Evolutionary conservation across 2,888 invertebrate genomes (phyloP).

Genomic region (Alloscopus bannaensis): DNA sequence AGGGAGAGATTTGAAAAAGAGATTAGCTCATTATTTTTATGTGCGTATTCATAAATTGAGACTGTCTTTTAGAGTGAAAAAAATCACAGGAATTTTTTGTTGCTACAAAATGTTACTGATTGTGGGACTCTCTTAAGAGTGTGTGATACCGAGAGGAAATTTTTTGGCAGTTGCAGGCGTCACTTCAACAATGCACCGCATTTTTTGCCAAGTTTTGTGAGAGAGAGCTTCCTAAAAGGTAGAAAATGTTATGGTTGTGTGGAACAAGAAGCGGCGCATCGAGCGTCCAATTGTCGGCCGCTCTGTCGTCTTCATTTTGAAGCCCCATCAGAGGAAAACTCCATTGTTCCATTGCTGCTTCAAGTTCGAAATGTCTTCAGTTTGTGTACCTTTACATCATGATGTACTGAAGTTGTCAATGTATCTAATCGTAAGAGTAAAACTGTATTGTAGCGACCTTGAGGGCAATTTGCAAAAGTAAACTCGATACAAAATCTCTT

Average conservation of each 20-base stretch:
- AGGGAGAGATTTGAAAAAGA: constrained; percentile 37
- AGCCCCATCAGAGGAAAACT: background rate
- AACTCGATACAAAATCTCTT: constrained; percentile 28
- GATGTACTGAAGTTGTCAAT: too few relatives aligned
- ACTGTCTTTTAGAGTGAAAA: background rate
- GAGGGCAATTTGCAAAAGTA: constrained; percentile 56
- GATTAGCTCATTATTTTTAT: constrained; percentile 31
- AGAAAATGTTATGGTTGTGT: constrained; percentile 27
- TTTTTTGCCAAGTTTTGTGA: constrained; percentile 1
- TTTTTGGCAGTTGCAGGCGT: background rate
- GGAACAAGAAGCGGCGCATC: background rate
- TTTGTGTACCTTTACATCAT: too few relatives aligned
- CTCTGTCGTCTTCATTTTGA: constrained; percentile 9
- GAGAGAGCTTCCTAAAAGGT: constrained; percentile 41
- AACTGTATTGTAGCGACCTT: constrained; percentile 32
- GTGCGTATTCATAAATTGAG: too few relatives aligned
- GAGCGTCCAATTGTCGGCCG: constrained; percentile 23
- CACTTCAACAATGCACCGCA: constrained; percentile 24
- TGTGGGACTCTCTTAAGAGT: background rate
- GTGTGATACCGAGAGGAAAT: background rate
- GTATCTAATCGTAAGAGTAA: too few relatives aligned
- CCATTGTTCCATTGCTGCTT: background rate
- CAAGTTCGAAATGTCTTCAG: background rate
- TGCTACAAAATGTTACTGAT: too few relatives aligned
- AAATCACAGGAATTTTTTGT: background rate